These are phyloP conservation scores for Phasia obesa DNA, from an alignment of 2,888 invertebrate genomes.

Conservation along the genomic window DNA sequence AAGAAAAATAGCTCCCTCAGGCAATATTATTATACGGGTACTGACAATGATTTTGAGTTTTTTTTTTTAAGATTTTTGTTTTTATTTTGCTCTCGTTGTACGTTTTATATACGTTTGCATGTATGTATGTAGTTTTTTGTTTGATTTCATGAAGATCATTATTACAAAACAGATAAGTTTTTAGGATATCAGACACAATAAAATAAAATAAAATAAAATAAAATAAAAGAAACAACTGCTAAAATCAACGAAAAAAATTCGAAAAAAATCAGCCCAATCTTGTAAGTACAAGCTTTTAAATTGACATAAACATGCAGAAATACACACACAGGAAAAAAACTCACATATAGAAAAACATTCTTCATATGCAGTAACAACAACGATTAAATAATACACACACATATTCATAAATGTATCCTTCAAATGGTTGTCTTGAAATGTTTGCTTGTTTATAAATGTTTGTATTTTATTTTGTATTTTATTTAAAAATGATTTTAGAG, in stretches of 20 bases:
- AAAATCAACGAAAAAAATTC: slow-evolving; percentile 44
- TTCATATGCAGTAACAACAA: slow-evolving; percentile 10
- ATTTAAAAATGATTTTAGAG: background rate
- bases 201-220: slow-evolving; percentile 46
- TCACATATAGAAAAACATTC: slow-evolving; percentile 1
- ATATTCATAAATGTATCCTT: no score
- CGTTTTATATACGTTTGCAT: no score
- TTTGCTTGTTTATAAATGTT: slow-evolving; percentile 1
- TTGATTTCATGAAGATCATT: slow-evolving; percentile 48
- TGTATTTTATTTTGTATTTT: background rate
- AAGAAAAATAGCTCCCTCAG: slow-evolving; percentile 71
- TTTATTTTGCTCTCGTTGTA: background rate
- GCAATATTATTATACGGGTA: slow-evolving; percentile 72
- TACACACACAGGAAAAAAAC: background rate
- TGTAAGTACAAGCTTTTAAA: slow-evolving; percentile 31
- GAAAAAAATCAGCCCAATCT: slow-evolving; percentile 18
- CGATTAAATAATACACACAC: background rate
- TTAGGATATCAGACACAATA: slow-evolving; percentile 51
- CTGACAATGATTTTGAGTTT: slow-evolving; percentile 70
- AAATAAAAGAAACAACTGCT: slow-evolving; percentile 24
- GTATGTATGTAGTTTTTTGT: background rate
- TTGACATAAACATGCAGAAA: background rate
- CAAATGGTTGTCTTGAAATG: background rate
- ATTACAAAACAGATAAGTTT: slow-evolving; percentile 50
- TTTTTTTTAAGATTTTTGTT: slow-evolving; percentile 32